phyloP scores from a whole-genome alignment of 2,888 invertebrate species.

The Melolontha melolontha region DNA sequence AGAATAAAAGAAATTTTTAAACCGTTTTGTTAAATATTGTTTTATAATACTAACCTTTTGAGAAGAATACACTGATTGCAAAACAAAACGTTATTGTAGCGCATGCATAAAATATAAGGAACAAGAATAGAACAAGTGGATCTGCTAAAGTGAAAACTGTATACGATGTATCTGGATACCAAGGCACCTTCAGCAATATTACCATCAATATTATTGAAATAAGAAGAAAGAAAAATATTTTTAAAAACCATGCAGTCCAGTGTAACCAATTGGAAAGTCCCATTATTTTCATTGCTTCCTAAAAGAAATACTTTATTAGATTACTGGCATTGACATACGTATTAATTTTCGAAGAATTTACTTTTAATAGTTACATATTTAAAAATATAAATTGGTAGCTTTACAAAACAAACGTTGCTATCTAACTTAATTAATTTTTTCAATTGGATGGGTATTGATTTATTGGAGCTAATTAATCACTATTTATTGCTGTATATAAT shows the following conservation, averaged over 20 bases:
- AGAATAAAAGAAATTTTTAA: constrained; percentile 27
- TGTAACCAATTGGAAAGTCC: constrained; percentile 85
- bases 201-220: constrained; percentile 71
- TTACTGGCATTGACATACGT: constrained; percentile 47
- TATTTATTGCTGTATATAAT: no score
- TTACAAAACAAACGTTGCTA: no score
- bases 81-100: constrained; percentile 83
- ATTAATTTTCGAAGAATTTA: no score
- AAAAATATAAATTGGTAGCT: no score
- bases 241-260: constrained; percentile 87
- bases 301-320: constrained; percentile 46
- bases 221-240: constrained; percentile 75
- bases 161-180: constrained; percentile 62
- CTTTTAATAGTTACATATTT: no score
- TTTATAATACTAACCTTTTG: constrained; percentile 71
- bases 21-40: neutral
- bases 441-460: no score
- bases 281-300: constrained; percentile 94
- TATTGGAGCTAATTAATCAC: no score
- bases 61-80: constrained; percentile 83
- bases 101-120: constrained; percentile 77
- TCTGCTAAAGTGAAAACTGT: constrained; percentile 79
- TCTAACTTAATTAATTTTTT: no score
- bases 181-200: constrained; percentile 65
- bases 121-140: constrained; percentile 76